Conservation (phyloP, 2,888 invertebrate species). For the Tholera decimalis region DNA sequence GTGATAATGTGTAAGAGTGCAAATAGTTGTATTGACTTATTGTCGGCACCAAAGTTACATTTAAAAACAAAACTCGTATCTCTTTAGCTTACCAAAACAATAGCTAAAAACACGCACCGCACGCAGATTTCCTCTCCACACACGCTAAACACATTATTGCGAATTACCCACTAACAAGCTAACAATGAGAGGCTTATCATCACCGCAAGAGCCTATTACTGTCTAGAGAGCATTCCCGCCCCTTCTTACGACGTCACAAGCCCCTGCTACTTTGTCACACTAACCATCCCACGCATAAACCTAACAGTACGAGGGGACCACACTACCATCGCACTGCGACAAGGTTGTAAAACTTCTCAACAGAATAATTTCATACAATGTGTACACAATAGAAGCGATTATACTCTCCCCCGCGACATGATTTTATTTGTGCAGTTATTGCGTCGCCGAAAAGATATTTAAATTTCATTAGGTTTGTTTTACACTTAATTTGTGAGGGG, state of each 20-base stretch:
- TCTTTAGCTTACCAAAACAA: conserved; percentile 14
- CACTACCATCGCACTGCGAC: conserved; percentile 71
- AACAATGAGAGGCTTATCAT: conserved; percentile 89
- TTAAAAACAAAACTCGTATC: not conserved
- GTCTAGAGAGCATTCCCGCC: conserved; percentile 86
- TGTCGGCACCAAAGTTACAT: not conserved
- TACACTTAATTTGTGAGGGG: conserved; percentile 91
- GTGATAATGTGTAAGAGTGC: not conserved
- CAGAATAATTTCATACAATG: conserved; percentile 82
- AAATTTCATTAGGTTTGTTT: conserved; percentile 92
- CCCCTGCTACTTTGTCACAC: conserved; percentile 82
- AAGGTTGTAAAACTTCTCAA: conserved; percentile 79
- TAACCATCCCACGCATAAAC: conserved; percentile 59
- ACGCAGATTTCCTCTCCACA: conserved; percentile 80
- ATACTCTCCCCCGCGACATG: conserved; percentile 88
- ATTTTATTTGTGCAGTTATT: conserved; percentile 91
- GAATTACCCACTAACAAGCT: conserved; percentile 88
- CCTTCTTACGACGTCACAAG: conserved; percentile 79
- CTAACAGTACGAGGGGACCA: conserved; percentile 58
- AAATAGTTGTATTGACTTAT: not conserved
- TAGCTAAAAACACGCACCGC: conserved; percentile 59
- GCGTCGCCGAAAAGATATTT: conserved; percentile 90
- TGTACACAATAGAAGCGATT: conserved; percentile 89
- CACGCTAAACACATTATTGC: conserved; percentile 82
- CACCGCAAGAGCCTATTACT: conserved; percentile 88